These are phyloP conservation scores for Oscheius onirici DNA, from an alignment of 2,888 invertebrate species.

Conservation along the genomic window DNA sequence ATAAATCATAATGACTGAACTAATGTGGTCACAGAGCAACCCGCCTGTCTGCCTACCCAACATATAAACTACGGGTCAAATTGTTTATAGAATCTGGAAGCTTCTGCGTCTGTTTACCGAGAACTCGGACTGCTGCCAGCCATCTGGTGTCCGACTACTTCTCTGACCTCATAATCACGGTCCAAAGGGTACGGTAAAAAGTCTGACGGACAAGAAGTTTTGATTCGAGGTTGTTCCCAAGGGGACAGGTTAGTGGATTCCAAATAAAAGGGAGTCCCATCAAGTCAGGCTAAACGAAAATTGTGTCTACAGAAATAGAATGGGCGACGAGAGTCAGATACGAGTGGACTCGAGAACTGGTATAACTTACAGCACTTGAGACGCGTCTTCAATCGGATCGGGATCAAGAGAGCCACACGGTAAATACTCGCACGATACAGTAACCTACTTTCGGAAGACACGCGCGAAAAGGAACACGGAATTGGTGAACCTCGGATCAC, in stretches of 20 bases:
- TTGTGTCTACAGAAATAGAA: neutral
- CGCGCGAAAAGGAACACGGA: neutral
- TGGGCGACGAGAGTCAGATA: neutral
- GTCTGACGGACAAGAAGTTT: neutral
- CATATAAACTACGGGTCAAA: constrained; percentile 22
- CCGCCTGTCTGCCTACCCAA: constrained; percentile 15
- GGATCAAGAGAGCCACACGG: constrained; percentile 26
- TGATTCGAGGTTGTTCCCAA: neutral
- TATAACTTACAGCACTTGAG: constrained; percentile 31
- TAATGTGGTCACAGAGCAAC: constrained; percentile 24
- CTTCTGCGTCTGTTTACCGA: constrained; percentile 23
- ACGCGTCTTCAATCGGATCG: constrained; percentile 25
- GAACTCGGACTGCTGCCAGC: neutral
- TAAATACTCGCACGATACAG: constrained; percentile 32
- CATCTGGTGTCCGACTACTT: neutral
- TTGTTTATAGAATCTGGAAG: constrained; percentile 30
- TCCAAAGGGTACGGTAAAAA: constrained; percentile 28
- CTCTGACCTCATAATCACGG: constrained; percentile 29
- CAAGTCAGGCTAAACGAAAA: neutral
- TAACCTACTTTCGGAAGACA: constrained; percentile 25
- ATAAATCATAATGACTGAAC: constrained; percentile 19
- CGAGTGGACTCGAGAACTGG: constrained; percentile 19
- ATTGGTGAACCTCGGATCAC: neutral
- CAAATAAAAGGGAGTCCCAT: too few species aligned
- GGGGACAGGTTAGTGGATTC: too few species aligned